Base-by-base conservation (phyloP, 2,797 vertebrate species). In the Nasua narica region DNA sequence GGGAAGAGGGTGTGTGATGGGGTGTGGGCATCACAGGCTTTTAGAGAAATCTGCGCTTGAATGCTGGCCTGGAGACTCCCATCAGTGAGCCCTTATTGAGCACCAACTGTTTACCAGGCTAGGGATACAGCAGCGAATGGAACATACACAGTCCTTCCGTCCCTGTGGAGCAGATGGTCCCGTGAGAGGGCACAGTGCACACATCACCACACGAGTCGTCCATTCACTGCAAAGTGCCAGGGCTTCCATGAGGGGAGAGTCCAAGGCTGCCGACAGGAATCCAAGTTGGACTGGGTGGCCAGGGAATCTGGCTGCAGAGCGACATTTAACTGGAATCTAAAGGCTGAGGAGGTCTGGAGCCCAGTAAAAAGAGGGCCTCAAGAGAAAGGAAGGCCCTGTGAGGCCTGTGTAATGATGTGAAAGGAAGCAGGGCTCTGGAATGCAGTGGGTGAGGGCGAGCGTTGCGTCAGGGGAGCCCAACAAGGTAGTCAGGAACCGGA, bases 41-140 rank as follows among this genome's bases (percentile, higher is more conserved):
- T 12, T 0, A 0, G 32, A 48, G 32, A 78, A 70, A 46, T 58
- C 48, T 21, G 11, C 0, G 1, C 40, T 62, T 40, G 0, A 10
- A 10, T 27, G 48, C 48, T 43, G 35, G 43, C 43, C 18, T 35
- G n/a, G 54, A 48, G 19, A 13, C 32, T 87, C 27, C 29, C 29
- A 29, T 65, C 62, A 62, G 0, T 18, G 54, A 67, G 62, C 23
- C 16, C 16, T 77, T 69, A 11, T 1, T 60, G 85, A 70, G 72
- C 27, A 37, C 60, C 79, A 40, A 0, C 72, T 54, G 25, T 43
- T 43, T 69, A 19, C 40, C 15, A n/a, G 74, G 29, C 37, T 81
- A 12, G 32, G 50, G 65, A 88, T 7, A 65, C 0, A 48, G 78
- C 70, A 78, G 60, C 62, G 72, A 81, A n/a, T 16, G 29, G 72